phyloP scores from a whole-genome alignment of 2,797 vertebrate species.

The Artibeus lituratus region DNA sequence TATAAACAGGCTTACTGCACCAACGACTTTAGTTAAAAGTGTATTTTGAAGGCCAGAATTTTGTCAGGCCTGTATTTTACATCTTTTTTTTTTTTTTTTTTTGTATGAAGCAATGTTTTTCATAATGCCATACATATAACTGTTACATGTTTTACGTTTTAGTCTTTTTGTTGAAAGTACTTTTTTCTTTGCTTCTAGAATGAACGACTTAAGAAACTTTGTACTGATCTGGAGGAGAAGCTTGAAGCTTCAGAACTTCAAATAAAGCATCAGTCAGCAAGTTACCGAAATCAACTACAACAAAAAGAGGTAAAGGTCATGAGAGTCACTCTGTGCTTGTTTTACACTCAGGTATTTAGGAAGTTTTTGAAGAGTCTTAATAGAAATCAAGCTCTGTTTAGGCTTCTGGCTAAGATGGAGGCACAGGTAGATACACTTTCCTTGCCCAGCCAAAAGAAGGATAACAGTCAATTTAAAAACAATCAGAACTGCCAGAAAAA shows the following conservation, averaged over 20 bases:
- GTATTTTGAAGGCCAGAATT: slow-evolving; percentile 27
- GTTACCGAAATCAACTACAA: slow-evolving; percentile 91
- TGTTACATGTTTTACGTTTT: slow-evolving; percentile 25
- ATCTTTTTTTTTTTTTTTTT: neutral
- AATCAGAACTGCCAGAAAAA: too few relatives aligned
- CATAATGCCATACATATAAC: neutral
- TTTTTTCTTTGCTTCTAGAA: slow-evolving; percentile 84
- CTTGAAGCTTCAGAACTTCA: slow-evolving; percentile 96
- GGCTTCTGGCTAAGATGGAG: too few relatives aligned
- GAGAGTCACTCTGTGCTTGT: neutral
- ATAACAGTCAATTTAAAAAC: too few relatives aligned
- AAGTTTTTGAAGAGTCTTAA: neutral
- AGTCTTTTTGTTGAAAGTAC: slow-evolving; percentile 31
- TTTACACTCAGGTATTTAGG: neutral
- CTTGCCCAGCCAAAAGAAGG: too few relatives aligned
- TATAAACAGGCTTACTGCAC: neutral
- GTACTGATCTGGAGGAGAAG: slow-evolving; percentile 94
- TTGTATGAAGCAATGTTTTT: neutral
- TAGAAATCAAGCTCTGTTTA: neutral
- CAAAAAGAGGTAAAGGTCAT: slow-evolving; percentile 91
- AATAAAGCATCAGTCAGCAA: slow-evolving; percentile 91
- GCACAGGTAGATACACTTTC: too few relatives aligned
- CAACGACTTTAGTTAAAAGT: slow-evolving; percentile 11
- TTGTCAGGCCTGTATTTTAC: neutral
- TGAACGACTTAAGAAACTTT: slow-evolving; percentile 89